A percentile compares a stretch with the other conserved stretches of the same genome.
phyloP scores from a whole-genome alignment of 2,113 vertebrate genomes.

The Oophaga pumilio region DNA sequence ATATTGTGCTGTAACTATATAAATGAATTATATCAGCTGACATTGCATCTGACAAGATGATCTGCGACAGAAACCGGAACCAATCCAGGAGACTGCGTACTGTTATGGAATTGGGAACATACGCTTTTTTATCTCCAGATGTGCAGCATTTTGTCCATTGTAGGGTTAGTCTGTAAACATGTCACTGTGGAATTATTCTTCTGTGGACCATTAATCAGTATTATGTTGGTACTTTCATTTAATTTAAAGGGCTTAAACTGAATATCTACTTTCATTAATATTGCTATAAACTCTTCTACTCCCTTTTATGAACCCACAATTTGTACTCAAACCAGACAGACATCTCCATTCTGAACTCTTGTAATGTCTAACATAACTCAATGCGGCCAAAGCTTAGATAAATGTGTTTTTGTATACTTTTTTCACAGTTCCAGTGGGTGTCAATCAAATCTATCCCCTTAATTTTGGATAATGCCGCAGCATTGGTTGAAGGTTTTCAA shows the following conservation, averaged over 20 bases:
- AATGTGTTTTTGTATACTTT: background rate
- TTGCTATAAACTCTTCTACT: background rate
- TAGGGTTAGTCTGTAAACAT: background rate
- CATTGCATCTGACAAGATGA: constrained; percentile 19
- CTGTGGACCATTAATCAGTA: background rate
- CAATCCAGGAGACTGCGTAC: constrained; percentile 17
- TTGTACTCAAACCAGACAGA: background rate
- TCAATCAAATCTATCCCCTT: background rate
- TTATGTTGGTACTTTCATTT: background rate
- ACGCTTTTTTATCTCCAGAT: constrained; percentile 10
- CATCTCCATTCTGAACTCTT: background rate
- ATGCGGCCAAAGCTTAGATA: background rate
- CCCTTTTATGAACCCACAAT: background rate
- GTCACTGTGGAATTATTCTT: constrained; percentile 2
- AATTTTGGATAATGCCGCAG: background rate
- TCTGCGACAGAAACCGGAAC: constrained; percentile 10
- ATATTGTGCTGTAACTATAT: background rate
- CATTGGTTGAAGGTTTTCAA: background rate
- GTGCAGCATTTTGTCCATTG: background rate
- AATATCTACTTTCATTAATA: constrained; percentile 12
- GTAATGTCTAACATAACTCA: background rate
- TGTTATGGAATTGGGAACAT: background rate
- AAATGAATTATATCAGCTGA: constrained; percentile 16
- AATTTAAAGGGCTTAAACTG: background rate
- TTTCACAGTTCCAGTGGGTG: background rate